Evolutionary conservation across 2,797 vertebrate species (phyloP).

Genomic region (Centropyge bicolor): DNA sequence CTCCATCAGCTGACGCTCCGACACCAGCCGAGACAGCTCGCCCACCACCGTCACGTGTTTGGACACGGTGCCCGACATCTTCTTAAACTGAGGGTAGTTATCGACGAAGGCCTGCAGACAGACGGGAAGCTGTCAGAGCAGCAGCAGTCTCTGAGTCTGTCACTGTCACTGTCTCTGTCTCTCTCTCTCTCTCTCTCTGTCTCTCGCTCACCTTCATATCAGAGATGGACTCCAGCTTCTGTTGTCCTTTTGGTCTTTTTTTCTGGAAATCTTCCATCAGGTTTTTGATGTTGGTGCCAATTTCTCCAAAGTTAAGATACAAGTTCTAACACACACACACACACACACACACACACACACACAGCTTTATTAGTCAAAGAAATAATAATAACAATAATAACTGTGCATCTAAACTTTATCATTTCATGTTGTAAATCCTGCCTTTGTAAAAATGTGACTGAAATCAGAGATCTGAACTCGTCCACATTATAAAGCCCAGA

Average conservation of each 20-base stretch:
- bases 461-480: no score
- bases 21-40: constrained; percentile 93
- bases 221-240: constrained; percentile 95
- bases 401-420: no score
- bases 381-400: no score
- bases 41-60: constrained; percentile 98
- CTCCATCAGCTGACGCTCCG: constrained; percentile 93
- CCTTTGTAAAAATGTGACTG: no score
- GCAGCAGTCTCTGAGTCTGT: neutral
- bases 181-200: neutral
- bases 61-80: constrained; percentile 97
- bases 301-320: constrained; percentile 98
- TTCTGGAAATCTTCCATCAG: constrained; percentile 99
- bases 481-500: no score
- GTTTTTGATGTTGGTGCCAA: constrained; percentile 98
- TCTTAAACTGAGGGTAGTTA: constrained; percentile 98
- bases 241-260: constrained; percentile 94
- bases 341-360: constrained; percentile 9
- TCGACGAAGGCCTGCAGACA: constrained; percentile 93
- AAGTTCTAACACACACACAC: constrained; percentile 88
- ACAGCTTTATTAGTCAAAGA: neutral
- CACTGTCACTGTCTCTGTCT: neutral
- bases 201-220: constrained; percentile 92
- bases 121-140: no score
- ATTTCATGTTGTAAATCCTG: no score